Percentiles rank a stretch among this genome's conserved stretches.
phyloP scores from a whole-genome alignment of 2,113 vertebrate genomes.

The Monarcha castaneiventris region DNA sequence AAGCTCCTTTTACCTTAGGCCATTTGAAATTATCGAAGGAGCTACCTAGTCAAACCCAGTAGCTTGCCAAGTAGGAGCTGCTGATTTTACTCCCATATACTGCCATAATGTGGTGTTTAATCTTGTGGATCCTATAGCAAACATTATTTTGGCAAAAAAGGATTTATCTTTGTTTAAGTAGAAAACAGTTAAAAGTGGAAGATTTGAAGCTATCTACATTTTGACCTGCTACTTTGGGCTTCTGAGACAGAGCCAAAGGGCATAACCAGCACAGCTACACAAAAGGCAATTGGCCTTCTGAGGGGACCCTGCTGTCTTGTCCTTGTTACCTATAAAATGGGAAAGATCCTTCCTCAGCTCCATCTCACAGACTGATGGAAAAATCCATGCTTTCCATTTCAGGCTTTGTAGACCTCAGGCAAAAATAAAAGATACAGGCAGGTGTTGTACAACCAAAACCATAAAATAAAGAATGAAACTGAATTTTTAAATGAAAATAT shows the following conservation, averaged over 20 bases:
- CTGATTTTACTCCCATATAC: neutral
- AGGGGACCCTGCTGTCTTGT: neutral
- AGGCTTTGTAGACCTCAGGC: neutral
- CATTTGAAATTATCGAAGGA: neutral
- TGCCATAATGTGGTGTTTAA: neutral
- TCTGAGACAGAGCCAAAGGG: neutral
- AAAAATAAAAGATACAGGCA: neutral
- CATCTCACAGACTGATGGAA: neutral
- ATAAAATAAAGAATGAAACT: neutral
- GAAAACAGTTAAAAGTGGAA: neutral
- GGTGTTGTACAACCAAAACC: neutral
- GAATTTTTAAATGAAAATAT: neutral
- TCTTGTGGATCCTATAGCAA: neutral
- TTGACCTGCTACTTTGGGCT: neutral
- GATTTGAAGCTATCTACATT: neutral
- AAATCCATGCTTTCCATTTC: neutral
- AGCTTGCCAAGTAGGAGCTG: neutral
- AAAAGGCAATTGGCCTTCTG: fast-evolving
- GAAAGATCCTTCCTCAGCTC: neutral
- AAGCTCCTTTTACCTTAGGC: neutral
- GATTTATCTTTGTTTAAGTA: neutral
- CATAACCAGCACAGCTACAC: neutral
- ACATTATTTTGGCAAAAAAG: neutral
- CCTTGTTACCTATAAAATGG: neutral
- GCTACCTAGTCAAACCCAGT: neutral